Base-by-base conservation (phyloP, 2,113 vertebrate species). In the Microtus richardsoni region DNA sequence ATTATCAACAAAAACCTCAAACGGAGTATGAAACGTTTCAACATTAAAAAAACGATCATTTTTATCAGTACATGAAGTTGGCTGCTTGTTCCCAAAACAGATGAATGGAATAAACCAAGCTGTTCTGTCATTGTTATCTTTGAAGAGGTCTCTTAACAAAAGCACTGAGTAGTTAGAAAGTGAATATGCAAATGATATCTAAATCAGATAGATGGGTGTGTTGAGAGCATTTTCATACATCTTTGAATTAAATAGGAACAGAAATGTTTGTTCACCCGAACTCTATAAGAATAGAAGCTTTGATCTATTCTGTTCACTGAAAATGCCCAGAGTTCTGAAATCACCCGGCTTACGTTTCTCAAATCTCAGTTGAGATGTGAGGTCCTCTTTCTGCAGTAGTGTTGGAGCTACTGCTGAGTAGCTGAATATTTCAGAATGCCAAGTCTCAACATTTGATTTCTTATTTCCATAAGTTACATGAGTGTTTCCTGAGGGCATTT, bases 311-410 rank as follows among this genome's bases (percentile, higher is more conserved):
- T 70, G 6, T 19, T 83, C 28, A 71, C 22, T 49, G 30, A 41
- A 41, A 14, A 39, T 22, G 36, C 19, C 80, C 5, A 0, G 44
- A 58, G 11, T 52, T 75, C 33, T 14, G 68, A 39, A 17, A 30
- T 44, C 4, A 8, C 22, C 28, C 13, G 36, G 5, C 1, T 10
- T n/a, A 62, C 0, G 33, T 1, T 36, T 11, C 22, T 13, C 28
- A 68, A 80, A n/a, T 54, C 21, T 16, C 16, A 64, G 12, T 5
- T 73, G 44, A 22, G 21, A 12, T 21, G 5, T 73, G 26, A 22
- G 21, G 22, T 26, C 11, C 0, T 30, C 3, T 47, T 89, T 58
- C 71, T 58, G 2, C 47, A 39, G 36, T 21, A 17, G 1, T 41
- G 30, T 22, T 70, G 0, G 33, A 33, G 13, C 14, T 47, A 22